Evolutionary conservation across 2,888 invertebrate genomes (phyloP).

Genomic region (Drosophila mercatorum): DNA sequence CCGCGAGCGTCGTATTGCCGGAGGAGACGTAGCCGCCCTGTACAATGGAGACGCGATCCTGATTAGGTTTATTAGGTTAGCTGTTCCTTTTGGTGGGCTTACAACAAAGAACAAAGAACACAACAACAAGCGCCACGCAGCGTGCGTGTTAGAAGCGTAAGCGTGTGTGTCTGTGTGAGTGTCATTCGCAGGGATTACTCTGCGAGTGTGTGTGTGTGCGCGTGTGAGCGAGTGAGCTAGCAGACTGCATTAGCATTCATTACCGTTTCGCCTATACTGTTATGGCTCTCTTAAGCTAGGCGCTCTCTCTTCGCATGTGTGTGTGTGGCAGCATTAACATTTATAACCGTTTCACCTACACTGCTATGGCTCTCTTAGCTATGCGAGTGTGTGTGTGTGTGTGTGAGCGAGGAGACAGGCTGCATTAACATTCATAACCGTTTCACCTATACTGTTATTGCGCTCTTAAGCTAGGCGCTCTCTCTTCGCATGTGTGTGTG

Average conservation of each 20-base stretch:
- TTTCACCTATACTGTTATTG: not conserved
- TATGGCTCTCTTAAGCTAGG: not conserved
- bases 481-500: not conserved
- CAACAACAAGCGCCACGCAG: slow-evolving; percentile 82
- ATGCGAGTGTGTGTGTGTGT: slow-evolving; percentile 15
- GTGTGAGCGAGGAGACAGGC: slow-evolving; percentile 32
- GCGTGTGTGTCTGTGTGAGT: slow-evolving; percentile 9
- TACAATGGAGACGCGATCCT: slow-evolving; percentile 89
- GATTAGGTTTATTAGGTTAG: slow-evolving; percentile 84
- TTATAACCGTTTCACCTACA: too few relatives aligned
- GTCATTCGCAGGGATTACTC: slow-evolving; percentile 8
- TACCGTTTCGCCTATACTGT: not conserved
- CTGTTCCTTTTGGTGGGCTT: slow-evolving; percentile 71
- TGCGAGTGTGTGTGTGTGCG: slow-evolving; percentile 14
- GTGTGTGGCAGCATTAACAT: not conserved
- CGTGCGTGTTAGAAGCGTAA: slow-evolving; percentile 80
- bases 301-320: not conserved
- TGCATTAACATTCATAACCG: not conserved
- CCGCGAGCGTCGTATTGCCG: slow-evolving; percentile 87
- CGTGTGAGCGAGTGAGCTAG: slow-evolving; percentile 25
- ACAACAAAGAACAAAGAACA: slow-evolving; percentile 79
- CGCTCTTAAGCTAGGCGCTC: not conserved
- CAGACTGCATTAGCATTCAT: slow-evolving; percentile 20
- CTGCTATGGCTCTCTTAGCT: too few relatives aligned
- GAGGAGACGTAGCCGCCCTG: slow-evolving; percentile 88